Percentiles rank a stretch among this genome's conserved stretches.
Evolutionary conservation across 2,113 vertebrate species (phyloP).

Genomic region (Sminthopsis crassicaudata): DNA sequence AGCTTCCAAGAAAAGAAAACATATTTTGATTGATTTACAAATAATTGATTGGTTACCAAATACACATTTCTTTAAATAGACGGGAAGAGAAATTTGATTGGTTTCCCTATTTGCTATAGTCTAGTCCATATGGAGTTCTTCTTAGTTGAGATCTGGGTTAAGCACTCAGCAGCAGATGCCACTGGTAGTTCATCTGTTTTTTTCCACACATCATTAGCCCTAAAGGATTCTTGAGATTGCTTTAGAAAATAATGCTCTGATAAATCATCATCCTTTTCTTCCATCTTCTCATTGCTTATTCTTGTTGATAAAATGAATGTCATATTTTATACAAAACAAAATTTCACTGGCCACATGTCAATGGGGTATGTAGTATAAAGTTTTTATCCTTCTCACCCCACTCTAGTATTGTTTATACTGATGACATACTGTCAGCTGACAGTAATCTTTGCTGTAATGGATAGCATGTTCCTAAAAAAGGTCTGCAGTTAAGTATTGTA

Average conservation of each 20-base stretch:
- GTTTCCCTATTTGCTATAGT: conserved; percentile 10
- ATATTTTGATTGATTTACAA: neutral
- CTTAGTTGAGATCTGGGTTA: neutral
- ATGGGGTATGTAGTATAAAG: neutral
- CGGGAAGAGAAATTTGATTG: neutral
- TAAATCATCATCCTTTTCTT: neutral
- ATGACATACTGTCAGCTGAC: neutral
- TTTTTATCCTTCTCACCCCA: neutral
- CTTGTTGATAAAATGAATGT: neutral
- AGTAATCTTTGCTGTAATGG: neutral
- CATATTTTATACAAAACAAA: neutral
- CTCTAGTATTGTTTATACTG: neutral
- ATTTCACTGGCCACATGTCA: neutral
- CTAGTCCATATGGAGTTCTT: neutral
- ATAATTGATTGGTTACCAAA: neutral
- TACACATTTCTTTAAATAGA: neutral
- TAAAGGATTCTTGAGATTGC: neutral
- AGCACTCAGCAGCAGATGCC: neutral
- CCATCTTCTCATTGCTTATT: neutral
- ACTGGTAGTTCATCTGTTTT: neutral
- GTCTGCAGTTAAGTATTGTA: neutral
- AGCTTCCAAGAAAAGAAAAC: conserved; percentile 4
- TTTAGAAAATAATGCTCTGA: neutral
- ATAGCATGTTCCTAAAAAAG: neutral
- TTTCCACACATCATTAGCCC: neutral